These are phyloP conservation scores for Nibea coibor DNA, from an alignment of 2,113 vertebrate species.

Conservation along the genomic window DNA sequence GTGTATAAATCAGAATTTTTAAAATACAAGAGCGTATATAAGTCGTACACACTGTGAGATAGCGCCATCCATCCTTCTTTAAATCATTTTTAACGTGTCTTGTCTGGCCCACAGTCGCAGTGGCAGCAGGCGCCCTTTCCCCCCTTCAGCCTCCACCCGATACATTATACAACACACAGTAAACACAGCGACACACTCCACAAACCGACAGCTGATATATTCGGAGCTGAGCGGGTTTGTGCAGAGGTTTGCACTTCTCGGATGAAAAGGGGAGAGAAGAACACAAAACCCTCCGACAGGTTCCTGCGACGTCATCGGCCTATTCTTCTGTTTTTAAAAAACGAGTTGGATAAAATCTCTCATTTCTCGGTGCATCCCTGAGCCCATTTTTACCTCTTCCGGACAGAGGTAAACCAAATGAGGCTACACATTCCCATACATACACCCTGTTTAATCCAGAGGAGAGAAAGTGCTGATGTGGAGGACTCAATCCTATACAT, in stretches of 20 bases:
- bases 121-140: background rate
- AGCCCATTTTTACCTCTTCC: constrained; percentile 29
- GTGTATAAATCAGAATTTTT: background rate
- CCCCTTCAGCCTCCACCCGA: constrained; percentile 38
- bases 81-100: constrained; percentile 31
- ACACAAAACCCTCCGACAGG: background rate
- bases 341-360: constrained; percentile 38
- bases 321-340: no score
- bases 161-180: no score
- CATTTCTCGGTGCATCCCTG: constrained; percentile 8
- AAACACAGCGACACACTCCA: background rate
- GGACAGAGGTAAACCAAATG: constrained; percentile 39
- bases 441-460: constrained; percentile 10
- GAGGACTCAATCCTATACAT: constrained; percentile 9
- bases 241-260: constrained; percentile 22
- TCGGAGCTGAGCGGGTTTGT: no score
- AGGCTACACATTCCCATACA: constrained; percentile 20
- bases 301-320: background rate
- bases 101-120: constrained; percentile 10
- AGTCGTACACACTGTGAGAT: no score
- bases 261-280: background rate
- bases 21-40: background rate
- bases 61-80: constrained; percentile 7
- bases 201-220: constrained; percentile 7
- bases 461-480: constrained; percentile 35